A percentile compares a stretch with the other conserved stretches of the same genome.
Evolutionary conservation across 1,140 invertebrate species (phyloP).

Genomic region (Trinorchestia longiramus): DNA sequence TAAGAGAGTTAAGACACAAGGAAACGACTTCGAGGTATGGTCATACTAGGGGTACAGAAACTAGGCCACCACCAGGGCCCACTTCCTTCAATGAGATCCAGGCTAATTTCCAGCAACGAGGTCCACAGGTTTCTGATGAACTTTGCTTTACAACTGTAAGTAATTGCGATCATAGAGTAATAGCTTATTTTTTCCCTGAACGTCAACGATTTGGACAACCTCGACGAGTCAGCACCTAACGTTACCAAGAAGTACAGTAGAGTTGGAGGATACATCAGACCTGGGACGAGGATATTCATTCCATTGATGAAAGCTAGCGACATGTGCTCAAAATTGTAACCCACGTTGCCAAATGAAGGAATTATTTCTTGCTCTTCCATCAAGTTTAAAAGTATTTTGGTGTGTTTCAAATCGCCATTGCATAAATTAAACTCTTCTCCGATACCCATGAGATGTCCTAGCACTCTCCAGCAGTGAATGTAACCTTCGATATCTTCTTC

Average conservation of each 20-base stretch:
- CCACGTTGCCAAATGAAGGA: background rate
- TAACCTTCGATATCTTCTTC: background rate
- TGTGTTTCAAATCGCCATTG: background rate
- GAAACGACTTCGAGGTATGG: background rate
- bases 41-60: background rate
- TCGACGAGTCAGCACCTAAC: background rate
- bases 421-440: background rate
- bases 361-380: background rate
- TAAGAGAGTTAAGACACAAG: no score
- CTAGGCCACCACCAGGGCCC: slow-evolving; percentile 25
- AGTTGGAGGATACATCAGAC: background rate
- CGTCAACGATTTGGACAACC: background rate
- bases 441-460: slow-evolving; percentile 14
- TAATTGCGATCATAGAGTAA: background rate
- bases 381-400: background rate
- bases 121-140: background rate
- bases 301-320: background rate
- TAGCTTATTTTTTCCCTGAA: background rate
- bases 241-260: background rate
- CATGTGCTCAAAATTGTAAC: slow-evolving; percentile 27
- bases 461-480: slow-evolving; percentile 3
- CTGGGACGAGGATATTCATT: background rate
- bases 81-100: background rate
- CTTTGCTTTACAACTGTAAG: background rate
- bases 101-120: background rate